Percentiles rank a stretch among this genome's conserved stretches.
phyloP scores from a whole-genome alignment of 1,140 invertebrate species.

The Tribolium madens region DNA sequence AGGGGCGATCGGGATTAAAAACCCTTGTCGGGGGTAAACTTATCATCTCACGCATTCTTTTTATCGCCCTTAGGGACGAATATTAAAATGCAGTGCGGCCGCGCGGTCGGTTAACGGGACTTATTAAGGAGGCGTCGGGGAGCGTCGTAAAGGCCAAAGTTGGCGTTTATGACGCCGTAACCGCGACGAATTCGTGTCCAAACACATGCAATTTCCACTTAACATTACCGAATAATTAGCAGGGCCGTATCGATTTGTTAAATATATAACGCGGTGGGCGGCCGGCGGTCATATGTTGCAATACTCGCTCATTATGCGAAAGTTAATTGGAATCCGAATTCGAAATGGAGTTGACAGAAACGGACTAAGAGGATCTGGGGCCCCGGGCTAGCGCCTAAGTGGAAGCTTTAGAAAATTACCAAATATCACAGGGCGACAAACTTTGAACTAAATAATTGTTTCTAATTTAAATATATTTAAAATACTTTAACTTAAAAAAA shows the following conservation, averaged over 20 bases:
- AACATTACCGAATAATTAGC: constrained; percentile 23
- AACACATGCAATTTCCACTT: constrained; percentile 23
- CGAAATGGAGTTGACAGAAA: not conserved
- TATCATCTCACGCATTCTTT: constrained; percentile 21
- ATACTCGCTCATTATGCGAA: not conserved
- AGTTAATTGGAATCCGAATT: constrained; percentile 14
- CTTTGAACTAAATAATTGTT: too few relatives aligned
- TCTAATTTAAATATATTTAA: too few relatives aligned
- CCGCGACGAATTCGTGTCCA: not conserved
- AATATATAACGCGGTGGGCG: not conserved
- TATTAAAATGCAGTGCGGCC: constrained; percentile 13
- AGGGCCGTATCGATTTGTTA: constrained; percentile 5
- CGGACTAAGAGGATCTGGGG: too few relatives aligned
- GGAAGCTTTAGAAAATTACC: too few relatives aligned
- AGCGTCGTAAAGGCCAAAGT: not conserved
- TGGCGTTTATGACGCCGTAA: constrained; percentile 4
- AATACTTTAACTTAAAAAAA: too few relatives aligned
- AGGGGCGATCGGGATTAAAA: not conserved
- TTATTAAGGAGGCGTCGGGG: constrained; percentile 24
- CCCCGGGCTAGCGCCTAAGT: too few relatives aligned
- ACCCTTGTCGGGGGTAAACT: not conserved
- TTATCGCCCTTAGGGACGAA: not conserved
- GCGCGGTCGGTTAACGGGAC: not conserved
- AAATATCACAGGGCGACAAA: too few relatives aligned
- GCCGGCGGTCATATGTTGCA: constrained; percentile 8